Conservation (phyloP, 2,113 vertebrate genomes). For the Jaculus jaculus region DNA sequence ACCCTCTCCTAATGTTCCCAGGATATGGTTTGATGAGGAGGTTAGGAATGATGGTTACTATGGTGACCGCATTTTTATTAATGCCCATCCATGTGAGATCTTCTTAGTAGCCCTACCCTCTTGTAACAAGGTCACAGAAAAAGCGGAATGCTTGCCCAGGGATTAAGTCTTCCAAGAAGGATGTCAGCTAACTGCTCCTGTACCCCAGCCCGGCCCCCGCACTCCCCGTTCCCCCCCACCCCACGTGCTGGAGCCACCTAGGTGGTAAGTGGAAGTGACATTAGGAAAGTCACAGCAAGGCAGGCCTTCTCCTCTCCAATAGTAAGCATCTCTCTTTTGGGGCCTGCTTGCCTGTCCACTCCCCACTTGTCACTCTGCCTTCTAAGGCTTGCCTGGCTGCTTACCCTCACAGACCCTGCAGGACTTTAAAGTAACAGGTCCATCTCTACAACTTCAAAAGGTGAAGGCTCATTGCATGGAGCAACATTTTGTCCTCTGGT, state of each 20-base stretch:
- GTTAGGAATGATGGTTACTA: constrained; percentile 35
- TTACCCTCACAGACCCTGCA: not conserved
- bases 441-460: not conserved
- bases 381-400: not conserved
- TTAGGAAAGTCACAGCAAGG: not conserved
- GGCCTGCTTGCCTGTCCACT: not conserved
- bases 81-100: not conserved
- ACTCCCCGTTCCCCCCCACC: too few species aligned
- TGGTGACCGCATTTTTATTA: constrained; percentile 25
- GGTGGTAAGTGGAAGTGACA: not conserved
- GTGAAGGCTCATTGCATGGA: not conserved
- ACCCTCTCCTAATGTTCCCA: not conserved
- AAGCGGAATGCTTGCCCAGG: not conserved
- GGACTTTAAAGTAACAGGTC: not conserved
- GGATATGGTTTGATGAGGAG: not conserved
- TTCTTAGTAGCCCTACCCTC: not conserved
- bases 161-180: not conserved
- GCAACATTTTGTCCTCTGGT: not conserved
- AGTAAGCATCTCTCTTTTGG: not conserved
- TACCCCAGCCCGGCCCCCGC: too few species aligned
- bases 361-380: not conserved
- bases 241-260: not conserved
- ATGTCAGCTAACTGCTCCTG: not conserved
- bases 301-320: not conserved
- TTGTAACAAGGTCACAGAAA: not conserved